Evolutionary conservation across 1,140 invertebrate genomes (phyloP), one percentile per base, ranked within the genome.

Genomic region (Panagrolaimus sp.): DNA sequence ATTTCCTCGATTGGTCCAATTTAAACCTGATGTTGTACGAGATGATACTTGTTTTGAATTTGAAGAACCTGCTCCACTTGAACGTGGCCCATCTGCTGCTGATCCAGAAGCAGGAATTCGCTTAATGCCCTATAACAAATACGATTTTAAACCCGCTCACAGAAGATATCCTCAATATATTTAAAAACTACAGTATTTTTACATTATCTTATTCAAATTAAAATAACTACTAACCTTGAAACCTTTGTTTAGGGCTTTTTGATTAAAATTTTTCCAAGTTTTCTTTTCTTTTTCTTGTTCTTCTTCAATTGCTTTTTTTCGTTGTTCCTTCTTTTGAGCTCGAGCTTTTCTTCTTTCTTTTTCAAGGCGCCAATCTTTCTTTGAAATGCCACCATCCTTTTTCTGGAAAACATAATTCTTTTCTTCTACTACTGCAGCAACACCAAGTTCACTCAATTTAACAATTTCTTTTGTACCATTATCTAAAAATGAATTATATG

Each of bases 341-440:
- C 51, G 51, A 27, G 20, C n/a, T 20, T 57, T 57, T 16, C 51
- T 20, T 57, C 51, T 14, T 57, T 57, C 51, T 27, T 57, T 57
- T 27, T 57, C 51, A 27, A 27, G 20, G 5, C 51, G 51, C 51
- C 51, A 57, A 57, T 57, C 51, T 8, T 57, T 57, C 51, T 57
- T 57, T 20, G 51, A 57, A 57, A 57, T 27, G 11, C 51, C n/a
- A n/a, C n/a, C 51, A 11, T 27, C 51, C 4, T 57, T 57, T 20
- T 57, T 57, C 51, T 20, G 9, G 51, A 57, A 57, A 20, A 57
- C 51, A 27, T 57, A 57, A 27, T 57, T 57, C 51, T 57, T 57
- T 20, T 57, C 51, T 11, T 57, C 51, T 11, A 27, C 51, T 1
- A 27, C 51, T 11, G 51, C 20, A 27, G 51, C 51, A 8, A 57